phyloP scores from a whole-genome alignment of 2,888 invertebrate species.

The Hecatera dysodea region DNA sequence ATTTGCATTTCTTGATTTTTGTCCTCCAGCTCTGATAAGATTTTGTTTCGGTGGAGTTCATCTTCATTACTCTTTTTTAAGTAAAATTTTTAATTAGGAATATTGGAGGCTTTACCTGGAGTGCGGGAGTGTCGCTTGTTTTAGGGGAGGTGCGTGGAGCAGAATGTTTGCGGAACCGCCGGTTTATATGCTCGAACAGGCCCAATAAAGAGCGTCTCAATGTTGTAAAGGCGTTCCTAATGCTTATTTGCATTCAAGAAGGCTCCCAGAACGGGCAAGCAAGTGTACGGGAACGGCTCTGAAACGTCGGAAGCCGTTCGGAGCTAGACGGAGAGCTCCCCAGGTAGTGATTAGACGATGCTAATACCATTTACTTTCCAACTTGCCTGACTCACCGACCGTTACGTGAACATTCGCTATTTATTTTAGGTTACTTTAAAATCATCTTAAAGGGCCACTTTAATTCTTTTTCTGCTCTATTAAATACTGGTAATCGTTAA shows the following conservation, averaged over 20 bases:
- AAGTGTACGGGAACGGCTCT: constrained; percentile 84
- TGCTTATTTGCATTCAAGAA: constrained; percentile 90
- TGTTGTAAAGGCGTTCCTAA: constrained; percentile 89
- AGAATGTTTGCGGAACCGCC: constrained; percentile 80
- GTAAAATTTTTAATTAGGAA: constrained; percentile 65
- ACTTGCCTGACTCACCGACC: constrained; percentile 88
- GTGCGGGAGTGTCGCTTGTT: constrained; percentile 60
- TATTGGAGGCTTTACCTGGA: constrained; percentile 63
- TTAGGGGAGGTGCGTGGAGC: constrained; percentile 73
- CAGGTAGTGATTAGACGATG: constrained; percentile 89
- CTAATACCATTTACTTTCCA: constrained; percentile 90
- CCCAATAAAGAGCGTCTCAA: constrained; percentile 87
- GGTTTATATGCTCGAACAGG: constrained; percentile 84
- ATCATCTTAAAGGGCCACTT: constrained; percentile 81
- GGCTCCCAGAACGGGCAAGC: constrained; percentile 85
- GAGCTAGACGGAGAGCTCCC: constrained; percentile 86
- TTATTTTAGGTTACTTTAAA: constrained; percentile 86
- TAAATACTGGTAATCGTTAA: constrained; percentile 62
- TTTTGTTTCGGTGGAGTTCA: constrained; percentile 74
- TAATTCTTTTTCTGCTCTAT: constrained; percentile 64
- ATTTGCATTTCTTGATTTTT: constrained; percentile 89
- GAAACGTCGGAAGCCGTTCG: constrained; percentile 76
- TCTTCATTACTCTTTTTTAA: constrained; percentile 71
- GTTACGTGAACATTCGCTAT: constrained; percentile 86
- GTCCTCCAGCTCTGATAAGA: constrained; percentile 79